Percentiles rank a stretch among this genome's conserved stretches.
These are phyloP conservation scores for Caligus rogercresseyi DNA, from an alignment of 1,140 invertebrate genomes.

Conservation along the genomic window DNA sequence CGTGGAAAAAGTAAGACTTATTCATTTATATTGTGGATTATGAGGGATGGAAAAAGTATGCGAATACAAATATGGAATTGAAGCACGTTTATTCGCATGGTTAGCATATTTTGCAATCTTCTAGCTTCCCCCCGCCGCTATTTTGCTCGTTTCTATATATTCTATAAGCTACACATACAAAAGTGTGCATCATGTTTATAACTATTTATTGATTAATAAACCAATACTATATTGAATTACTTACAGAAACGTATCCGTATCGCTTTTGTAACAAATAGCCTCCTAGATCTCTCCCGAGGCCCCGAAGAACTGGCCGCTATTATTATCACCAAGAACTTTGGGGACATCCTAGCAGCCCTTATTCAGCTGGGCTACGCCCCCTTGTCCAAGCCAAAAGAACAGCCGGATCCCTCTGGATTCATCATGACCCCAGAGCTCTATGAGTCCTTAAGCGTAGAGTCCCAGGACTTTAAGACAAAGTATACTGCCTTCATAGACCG, in stretches of 20 bases:
- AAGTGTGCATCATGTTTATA: too few species aligned
- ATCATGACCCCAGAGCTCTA: slow-evolving; percentile 15
- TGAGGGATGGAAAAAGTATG: background rate
- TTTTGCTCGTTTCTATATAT: too few species aligned
- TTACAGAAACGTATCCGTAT: background rate
- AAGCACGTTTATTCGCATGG: too few species aligned
- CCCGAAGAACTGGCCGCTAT: background rate
- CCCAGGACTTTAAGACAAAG: background rate
- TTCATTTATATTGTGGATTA: background rate
- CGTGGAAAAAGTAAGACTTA: background rate
- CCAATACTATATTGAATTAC: too few species aligned
- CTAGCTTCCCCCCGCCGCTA: too few species aligned
- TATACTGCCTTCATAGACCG: background rate
- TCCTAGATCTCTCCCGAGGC: background rate
- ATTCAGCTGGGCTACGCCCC: slow-evolving; percentile 12
- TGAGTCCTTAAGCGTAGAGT: background rate
- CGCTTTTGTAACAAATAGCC: background rate
- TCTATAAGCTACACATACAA: too few species aligned
- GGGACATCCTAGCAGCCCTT: slow-evolving; percentile 14
- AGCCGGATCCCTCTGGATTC: background rate
- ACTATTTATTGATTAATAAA: too few species aligned
- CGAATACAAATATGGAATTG: too few species aligned
- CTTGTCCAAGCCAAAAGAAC: background rate
- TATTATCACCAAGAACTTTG: slow-evolving; percentile 16
- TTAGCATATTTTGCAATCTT: too few species aligned